phyloP scores from a whole-genome alignment of 2,888 invertebrate genomes.

The Fabriciana adippe region DNA sequence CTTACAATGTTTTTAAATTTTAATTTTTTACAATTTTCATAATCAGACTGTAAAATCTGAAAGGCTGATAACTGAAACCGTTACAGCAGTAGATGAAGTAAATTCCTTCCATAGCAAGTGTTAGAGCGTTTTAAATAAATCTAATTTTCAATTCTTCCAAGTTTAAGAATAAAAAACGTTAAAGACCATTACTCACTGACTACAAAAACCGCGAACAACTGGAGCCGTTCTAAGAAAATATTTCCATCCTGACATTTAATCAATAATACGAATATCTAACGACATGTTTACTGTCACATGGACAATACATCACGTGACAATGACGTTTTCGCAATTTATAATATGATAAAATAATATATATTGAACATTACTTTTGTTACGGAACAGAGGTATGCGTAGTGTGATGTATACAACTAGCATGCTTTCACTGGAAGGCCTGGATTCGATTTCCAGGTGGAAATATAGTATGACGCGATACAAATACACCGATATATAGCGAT shows the following conservation, averaged over 20 bases:
- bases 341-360: background rate
- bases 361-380: no score
- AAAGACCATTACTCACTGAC: slow-evolving; percentile 25
- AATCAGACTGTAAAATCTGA: background rate
- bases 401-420: no score
- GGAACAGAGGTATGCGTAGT: no score
- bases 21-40: no score
- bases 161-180: background rate
- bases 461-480: no score
- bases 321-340: slow-evolving; percentile 1
- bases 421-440: no score
- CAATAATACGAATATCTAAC: slow-evolving; percentile 22
- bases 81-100: background rate
- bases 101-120: background rate
- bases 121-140: slow-evolving; percentile 2
- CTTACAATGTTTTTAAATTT: no score
- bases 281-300: slow-evolving; percentile 12
- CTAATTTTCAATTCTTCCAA: slow-evolving; percentile 1
- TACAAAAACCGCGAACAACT: slow-evolving; percentile 15
- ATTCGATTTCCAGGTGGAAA: no score
- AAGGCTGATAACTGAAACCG: background rate
- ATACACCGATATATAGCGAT: no score
- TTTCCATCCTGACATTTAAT: slow-evolving; percentile 18
- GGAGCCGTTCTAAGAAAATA: slow-evolving; percentile 1
- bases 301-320: slow-evolving; percentile 16